These are phyloP conservation scores for Luehdorfia chinensis DNA, from an alignment of 1,140 invertebrate species.

Conservation along the genomic window DNA sequence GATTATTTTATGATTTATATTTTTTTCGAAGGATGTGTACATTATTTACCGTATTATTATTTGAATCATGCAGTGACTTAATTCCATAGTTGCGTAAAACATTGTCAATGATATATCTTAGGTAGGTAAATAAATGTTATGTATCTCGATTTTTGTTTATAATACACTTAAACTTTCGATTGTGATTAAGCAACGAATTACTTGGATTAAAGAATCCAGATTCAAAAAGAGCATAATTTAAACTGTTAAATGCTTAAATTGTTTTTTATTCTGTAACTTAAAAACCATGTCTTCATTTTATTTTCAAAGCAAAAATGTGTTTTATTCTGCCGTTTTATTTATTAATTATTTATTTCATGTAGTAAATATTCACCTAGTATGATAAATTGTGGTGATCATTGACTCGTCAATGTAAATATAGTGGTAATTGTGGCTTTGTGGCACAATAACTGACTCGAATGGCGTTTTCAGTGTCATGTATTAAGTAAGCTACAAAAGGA, in stretches of 20 bases:
- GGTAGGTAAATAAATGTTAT: constrained; percentile 12
- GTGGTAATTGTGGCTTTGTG: neutral
- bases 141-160: neutral
- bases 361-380: neutral
- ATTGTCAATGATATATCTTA: constrained; percentile 2
- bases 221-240: neutral
- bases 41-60: constrained; percentile 3
- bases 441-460: neutral
- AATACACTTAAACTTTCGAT: constrained; percentile 1
- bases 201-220: neutral
- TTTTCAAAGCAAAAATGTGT: constrained; percentile 9
- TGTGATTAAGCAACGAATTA: constrained; percentile 14
- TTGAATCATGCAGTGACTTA: constrained; percentile 12
- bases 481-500: constrained; percentile 1
- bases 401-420: constrained; percentile 10
- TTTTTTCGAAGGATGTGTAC: constrained; percentile 9
- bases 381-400: neutral
- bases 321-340: neutral
- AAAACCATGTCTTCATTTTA: neutral
- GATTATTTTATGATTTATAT: neutral
- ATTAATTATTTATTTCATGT: constrained; percentile 12
- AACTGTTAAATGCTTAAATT: neutral
- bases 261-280: neutral
- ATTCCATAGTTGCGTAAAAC: constrained; percentile 6
- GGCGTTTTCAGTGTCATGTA: constrained; percentile 3